These are phyloP conservation scores for Megalops atlanticus DNA, from an alignment of 2,113 vertebrate genomes.

Conservation along the genomic window DNA sequence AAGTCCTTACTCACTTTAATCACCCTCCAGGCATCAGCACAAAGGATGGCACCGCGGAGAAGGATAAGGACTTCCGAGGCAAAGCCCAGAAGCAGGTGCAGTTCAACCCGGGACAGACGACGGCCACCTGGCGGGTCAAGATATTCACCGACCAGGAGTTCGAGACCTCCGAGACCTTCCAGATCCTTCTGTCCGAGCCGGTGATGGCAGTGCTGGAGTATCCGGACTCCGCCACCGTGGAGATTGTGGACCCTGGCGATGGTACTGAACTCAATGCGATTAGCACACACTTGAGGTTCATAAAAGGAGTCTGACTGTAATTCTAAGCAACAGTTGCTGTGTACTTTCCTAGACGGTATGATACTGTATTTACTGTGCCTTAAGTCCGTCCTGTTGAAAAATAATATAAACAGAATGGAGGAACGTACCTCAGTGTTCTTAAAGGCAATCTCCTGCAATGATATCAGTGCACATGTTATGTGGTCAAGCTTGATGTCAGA, in stretches of 20 bases:
- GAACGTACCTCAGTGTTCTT: too few species aligned
- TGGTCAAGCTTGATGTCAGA: neutral
- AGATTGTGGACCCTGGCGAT: constrained; percentile 84
- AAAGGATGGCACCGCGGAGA: constrained; percentile 78
- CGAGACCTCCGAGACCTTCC: constrained; percentile 82
- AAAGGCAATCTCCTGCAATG: too few species aligned
- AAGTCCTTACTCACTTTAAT: neutral
- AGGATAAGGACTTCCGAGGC: constrained; percentile 81
- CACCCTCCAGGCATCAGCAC: constrained; percentile 73
- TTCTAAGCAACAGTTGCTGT: too few species aligned
- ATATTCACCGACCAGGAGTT: constrained; percentile 81
- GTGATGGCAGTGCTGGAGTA: constrained; percentile 81
- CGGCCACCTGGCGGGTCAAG: constrained; percentile 78
- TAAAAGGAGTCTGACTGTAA: too few species aligned
- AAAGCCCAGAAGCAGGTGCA: constrained; percentile 80
- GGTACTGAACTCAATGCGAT: constrained; percentile 57
- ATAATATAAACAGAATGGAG: too few species aligned
- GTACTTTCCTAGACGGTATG: too few species aligned
- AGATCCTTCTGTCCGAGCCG: constrained; percentile 80
- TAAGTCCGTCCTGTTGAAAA: too few species aligned
- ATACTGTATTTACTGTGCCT: too few species aligned
- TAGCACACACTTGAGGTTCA: neutral
- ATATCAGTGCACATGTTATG: too few species aligned
- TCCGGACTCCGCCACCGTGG: constrained; percentile 71
- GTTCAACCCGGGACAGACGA: constrained; percentile 82